Evolutionary conservation across 2,888 invertebrate species (phyloP), one percentile per base, ranked within the genome.

Genomic region (Cataglyphis rosenhaueri): DNA sequence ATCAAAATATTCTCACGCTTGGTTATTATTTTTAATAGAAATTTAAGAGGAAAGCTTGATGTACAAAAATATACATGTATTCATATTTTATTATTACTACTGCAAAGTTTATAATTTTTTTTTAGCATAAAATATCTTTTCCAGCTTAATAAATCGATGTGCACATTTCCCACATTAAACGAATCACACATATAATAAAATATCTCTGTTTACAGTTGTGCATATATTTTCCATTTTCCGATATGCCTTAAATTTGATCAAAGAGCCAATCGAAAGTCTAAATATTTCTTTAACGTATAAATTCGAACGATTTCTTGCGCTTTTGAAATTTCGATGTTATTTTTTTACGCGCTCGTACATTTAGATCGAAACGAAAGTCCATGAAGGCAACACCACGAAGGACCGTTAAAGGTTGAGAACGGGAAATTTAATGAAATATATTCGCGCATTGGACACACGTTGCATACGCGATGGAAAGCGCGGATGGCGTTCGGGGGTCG

Each of bases 391-490:
- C 10, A 32, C 15, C 32, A 44, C 15, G 65, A 8, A 65, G 44
- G 48, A 10, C 15, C 52, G 64, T 18, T 76, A 29, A 76, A 55
- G 52, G 18, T 25, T 10, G 64, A n/a, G 41, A 18, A 10, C 61
- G 74, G 38, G 73, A 68, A 81, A 82, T 73, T 32, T 73, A 82
- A 78, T 59, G 78, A 73, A 79, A 76, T 55, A 76, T 57, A 44
- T 65, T 65, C 15, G 61, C 29, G 25, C 38, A n/a, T 41, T 41
- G 41, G 8, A 52, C 18, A 52, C n/a, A 18, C 18, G 5, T 18
- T n/a, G 57, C 21, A 73, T 73, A 41, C 29, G 41, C 59, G 59
- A 61, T 12, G 79, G 10, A 65, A 52, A 29, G 62, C 59, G 71
- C 41, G 64, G 57, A 44, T 21, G 41, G 73, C n/a, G 35, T 12